Evolutionary conservation across 2,113 vertebrate species (phyloP).

Genomic region (Rattus norvegicus): GRCr8 NC_086028.1:66610501-66611000

Average conservation of each 20-base stretch:
- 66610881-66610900: not conserved
- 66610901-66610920: no score
- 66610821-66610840: not conserved
- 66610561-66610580: not conserved
- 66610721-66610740: not conserved
- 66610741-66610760: not conserved
- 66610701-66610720: not conserved
- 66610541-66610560: not conserved
- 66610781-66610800: constrained; percentile 1
- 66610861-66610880: not conserved
- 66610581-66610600: not conserved
- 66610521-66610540: no score
- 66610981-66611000: constrained; percentile 74
- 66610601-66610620: not conserved
- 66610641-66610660: not conserved
- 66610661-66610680: not conserved
- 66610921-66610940: not conserved
- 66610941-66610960: not conserved
- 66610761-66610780: constrained; percentile 4
- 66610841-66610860: not conserved
- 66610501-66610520: no score
- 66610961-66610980: constrained; percentile 64
- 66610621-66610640: not conserved
- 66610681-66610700: not conserved
- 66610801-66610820: not conserved